Evolutionary conservation across 2,888 invertebrate genomes (phyloP).

Genomic region (Meliscaeva auricollis): DNA sequence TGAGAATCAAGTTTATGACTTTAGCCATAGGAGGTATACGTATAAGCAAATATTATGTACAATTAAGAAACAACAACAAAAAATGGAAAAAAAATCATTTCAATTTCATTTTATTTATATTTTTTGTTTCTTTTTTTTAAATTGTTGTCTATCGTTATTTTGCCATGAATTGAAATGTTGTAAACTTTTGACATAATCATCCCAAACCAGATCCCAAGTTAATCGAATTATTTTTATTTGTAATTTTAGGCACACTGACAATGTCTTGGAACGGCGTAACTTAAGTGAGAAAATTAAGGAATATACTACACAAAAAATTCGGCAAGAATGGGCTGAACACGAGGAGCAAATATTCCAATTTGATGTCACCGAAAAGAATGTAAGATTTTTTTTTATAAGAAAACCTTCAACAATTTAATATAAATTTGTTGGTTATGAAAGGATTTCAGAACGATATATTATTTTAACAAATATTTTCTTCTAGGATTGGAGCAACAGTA

Average conservation of each 20-base stretch:
- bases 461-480: no score
- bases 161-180: constrained; percentile 61
- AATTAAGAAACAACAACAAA: constrained; percentile 5
- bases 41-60: constrained; percentile 32
- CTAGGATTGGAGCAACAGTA: constrained; percentile 79
- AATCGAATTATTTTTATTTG: neutral
- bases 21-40: constrained; percentile 82
- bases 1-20: constrained; percentile 89
- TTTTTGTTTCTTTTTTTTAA: constrained; percentile 9
- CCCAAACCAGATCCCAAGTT: neutral
- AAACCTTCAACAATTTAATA: no score
- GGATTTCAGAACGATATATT: no score
- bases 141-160: constrained; percentile 30
- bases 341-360: constrained; percentile 82
- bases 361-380: constrained; percentile 79
- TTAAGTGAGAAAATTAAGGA: constrained; percentile 81
- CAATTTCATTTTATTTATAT: constrained; percentile 46
- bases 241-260: constrained; percentile 86
- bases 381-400: constrained; percentile 51
- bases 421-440: no score
- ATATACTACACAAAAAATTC: constrained; percentile 83
- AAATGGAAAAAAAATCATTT: constrained; percentile 32
- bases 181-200: constrained; percentile 10
- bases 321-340: constrained; percentile 84
- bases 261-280: constrained; percentile 82